A percentile compares a stretch with the other conserved stretches of the same genome.
These are phyloP conservation scores for Microctenopoma steveboyesi DNA, from an alignment of 2,797 vertebrate genomes.

Conservation along the genomic window DNA sequence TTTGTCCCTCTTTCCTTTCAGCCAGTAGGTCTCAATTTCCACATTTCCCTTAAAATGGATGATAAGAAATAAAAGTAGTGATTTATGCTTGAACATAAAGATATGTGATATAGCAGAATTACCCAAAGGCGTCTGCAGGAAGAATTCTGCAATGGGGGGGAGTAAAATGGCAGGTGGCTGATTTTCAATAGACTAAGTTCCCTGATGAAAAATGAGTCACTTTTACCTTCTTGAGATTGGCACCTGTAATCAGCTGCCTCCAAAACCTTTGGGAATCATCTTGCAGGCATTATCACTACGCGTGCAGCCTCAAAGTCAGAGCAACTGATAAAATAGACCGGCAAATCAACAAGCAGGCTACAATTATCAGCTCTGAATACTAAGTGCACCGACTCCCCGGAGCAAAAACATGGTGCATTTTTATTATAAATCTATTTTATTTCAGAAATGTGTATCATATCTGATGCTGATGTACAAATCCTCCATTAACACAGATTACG, in stretches of 20 bases:
- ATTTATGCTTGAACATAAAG: neutral
- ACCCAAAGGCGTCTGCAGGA: slow-evolving; percentile 8
- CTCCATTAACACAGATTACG: slow-evolving; percentile 12
- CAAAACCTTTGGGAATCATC: slow-evolving; percentile 49
- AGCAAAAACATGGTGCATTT: slow-evolving; percentile 42
- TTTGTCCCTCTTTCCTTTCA: slow-evolving; percentile 83
- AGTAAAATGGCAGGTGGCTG: slow-evolving; percentile 21
- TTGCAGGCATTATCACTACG: slow-evolving; percentile 45
- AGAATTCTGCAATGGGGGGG: neutral
- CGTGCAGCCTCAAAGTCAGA: slow-evolving; percentile 43
- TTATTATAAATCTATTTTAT: slow-evolving; percentile 35
- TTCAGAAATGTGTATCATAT: slow-evolving; percentile 25
- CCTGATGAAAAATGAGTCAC: slow-evolving; percentile 44
- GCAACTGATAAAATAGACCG: slow-evolving; percentile 44
- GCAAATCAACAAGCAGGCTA: slow-evolving; percentile 50
- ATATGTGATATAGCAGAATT: neutral
- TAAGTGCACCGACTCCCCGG: slow-evolving; percentile 42
- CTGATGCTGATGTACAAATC: slow-evolving; percentile 16
- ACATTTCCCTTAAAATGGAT: slow-evolving; percentile 74
- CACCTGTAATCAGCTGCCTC: slow-evolving; percentile 47
- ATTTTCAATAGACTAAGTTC: slow-evolving; percentile 26
- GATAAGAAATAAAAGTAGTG: no score
- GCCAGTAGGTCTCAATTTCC: slow-evolving; percentile 85
- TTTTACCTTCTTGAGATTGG: slow-evolving; percentile 47
- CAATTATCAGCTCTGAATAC: slow-evolving; percentile 43